Base-by-base conservation (phyloP, 2,113 vertebrate genomes). In the Oreochromis tanganicae region DNA sequence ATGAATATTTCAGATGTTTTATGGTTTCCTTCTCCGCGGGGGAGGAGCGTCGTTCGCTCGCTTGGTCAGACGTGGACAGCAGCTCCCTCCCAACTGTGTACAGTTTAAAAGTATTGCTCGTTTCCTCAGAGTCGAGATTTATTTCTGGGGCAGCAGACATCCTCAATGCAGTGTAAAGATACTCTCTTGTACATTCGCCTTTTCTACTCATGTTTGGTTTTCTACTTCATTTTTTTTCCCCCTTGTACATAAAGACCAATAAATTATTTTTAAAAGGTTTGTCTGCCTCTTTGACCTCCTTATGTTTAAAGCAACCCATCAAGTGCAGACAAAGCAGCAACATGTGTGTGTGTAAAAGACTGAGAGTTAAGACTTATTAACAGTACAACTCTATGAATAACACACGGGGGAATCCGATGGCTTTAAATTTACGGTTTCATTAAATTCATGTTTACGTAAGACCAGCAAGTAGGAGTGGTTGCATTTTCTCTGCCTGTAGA, bases 251-350 rank as follows among this genome's bases (percentile, higher is more conserved):
- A 96, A 91, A 93, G 83, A 96, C 85, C 94, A 97, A 97, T 97
- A 97, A 97, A 97, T 97, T 97, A 97, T 97, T 97, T 97, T 96
- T 95, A 92, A 95, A 96, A 90, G 57, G 5, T 52, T n/a, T 5
- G 5, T 73, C 63, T 75, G 73, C 19, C 36, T 86, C 48, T 73
- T 32, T 81, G 11, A 75, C 29, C 19, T 9, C 5, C 24, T 32
- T 7, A 50, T 32, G 32, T 50, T 78, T 48, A 29, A 75, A 75
- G 21, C 41, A 75, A 48, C 2, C 1, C 41, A 48, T 21, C 66
- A 73, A 3, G 21, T 46, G 38, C 68, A 46, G 66, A 27, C 66
- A 46, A 71, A 73, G 13, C 38, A 43, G 68, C 21, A 43, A 13
- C 3, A 0, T 43, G n/a, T 68, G 36, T 57, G 50, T 32, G 8